Base-by-base conservation (phyloP, 2,797 vertebrate genomes). In the Choloepus didactylus region DNA sequence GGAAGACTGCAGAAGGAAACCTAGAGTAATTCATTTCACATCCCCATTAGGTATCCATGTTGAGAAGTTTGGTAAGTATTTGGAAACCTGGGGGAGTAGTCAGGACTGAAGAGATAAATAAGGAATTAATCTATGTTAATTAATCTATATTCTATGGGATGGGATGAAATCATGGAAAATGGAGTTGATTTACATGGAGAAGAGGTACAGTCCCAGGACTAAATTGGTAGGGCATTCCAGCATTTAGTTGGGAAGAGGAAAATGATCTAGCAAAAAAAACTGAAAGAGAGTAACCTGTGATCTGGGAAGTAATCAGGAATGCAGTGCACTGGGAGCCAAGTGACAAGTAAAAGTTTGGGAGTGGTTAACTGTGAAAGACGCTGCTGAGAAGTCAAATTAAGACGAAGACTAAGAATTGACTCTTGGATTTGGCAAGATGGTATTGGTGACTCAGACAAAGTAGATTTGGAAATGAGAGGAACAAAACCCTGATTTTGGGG, bases 381-480 rank as follows among this genome's bases (percentile, higher is more conserved):
- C 12, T 18, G 54, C 38, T 35, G 4, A 44, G 29, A 87, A 38
- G 38, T 46, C 69, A 60, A 27, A 41, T 35, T 31, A 87, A n/a
- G 69, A 76, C n/a, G 41, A 87, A 87, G 41, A 9, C 72, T 76
- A 38, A 87, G 44, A 76, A 18, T 3, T 27, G 41, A 31, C 56
- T 35, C 27, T 9, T 64, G 70, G 56, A 76, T 49, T 35, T 76
- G 70, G 31, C 14, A 87, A 49, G 41, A 29, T 12, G 21, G 18
- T 59, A 23, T 23, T 69, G 38, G 27, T 69, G 49, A 89, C 35
- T 27, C 49, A 69, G 38, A 69, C 64, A 89, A 31, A 35, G 46
- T 67, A 23, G 60, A 60, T 77, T 77, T 89, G 11, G 25, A 67
- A 89, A 66, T 41, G 73, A 89, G 73, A 89, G n/a, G n/a, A 89